Evolutionary conservation across 2,113 vertebrate genomes (phyloP).

Genomic region (Notothenia rossii): DNA sequence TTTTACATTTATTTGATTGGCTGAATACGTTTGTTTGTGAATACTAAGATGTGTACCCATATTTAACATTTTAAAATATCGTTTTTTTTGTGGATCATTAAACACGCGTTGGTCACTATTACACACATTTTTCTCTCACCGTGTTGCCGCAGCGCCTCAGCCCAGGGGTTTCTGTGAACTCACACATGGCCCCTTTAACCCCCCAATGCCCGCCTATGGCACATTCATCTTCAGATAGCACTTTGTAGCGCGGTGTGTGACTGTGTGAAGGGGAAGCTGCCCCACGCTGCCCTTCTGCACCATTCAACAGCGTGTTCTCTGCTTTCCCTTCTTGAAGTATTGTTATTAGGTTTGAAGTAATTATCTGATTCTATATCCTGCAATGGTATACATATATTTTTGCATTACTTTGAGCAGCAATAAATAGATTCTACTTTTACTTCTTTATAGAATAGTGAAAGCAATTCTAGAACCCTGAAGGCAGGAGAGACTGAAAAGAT

Average conservation of each 20-base stretch:
- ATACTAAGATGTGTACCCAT: not conserved
- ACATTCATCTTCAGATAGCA: slow-evolving; percentile 52
- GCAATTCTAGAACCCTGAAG: too few relatives aligned
- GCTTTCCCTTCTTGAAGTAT: not conserved
- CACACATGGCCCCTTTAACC: slow-evolving; percentile 59
- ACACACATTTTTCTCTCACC: not conserved
- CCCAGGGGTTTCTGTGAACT: slow-evolving; percentile 15
- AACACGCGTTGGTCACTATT: not conserved
- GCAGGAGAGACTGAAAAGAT: too few relatives aligned
- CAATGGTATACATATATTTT: not conserved
- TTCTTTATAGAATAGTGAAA: not conserved
- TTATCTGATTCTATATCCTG: not conserved
- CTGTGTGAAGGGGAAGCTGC: slow-evolving; percentile 33
- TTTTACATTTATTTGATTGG: not conserved
- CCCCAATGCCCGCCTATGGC: slow-evolving; percentile 39
- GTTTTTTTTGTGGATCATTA: not conserved
- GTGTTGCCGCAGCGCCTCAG: not conserved
- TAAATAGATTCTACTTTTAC: not conserved
- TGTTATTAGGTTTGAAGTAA: not conserved
- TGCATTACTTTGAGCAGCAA: not conserved
- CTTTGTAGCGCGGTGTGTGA: slow-evolving; percentile 35
- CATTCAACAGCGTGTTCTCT: not conserved
- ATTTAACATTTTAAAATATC: not conserved
- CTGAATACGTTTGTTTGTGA: too few relatives aligned
- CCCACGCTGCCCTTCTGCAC: slow-evolving; percentile 1